phyloP scores from a whole-genome alignment of 2,888 invertebrate species.

The Thera obeliscata region DNA sequence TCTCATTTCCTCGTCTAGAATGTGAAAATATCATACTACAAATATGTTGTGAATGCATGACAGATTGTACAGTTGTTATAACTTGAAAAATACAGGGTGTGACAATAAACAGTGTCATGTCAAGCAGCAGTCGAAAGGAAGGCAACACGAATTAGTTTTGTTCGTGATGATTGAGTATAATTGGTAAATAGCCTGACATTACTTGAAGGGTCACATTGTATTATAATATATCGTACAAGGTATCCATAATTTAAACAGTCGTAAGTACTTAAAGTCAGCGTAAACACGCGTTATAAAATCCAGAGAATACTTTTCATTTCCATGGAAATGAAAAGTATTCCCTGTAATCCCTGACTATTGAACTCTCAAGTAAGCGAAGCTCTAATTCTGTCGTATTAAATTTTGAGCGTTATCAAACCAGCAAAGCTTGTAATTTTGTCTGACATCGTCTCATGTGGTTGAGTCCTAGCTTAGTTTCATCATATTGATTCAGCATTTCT shows the following conservation, averaged over 20 bases:
- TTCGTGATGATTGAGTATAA: too few relatives aligned
- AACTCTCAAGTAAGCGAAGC: constrained; percentile 1
- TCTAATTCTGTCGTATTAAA: constrained; percentile 4
- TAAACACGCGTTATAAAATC: too few relatives aligned
- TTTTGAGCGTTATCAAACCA: constrained; percentile 2
- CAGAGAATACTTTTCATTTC: too few relatives aligned
- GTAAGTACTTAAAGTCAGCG: too few relatives aligned
- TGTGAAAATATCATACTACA: constrained; percentile 11
- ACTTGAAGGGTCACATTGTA: too few relatives aligned
- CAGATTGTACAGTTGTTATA: neutral
- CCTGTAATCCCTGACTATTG: neutral
- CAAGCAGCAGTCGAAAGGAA: too few relatives aligned
- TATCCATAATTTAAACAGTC: too few relatives aligned
- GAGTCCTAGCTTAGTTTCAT: constrained; percentile 16
- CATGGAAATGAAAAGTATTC: too few relatives aligned
- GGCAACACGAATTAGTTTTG: too few relatives aligned
- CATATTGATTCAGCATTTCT: constrained; percentile 34
- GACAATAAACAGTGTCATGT: neutral
- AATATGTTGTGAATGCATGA: neutral
- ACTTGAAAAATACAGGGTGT: neutral
- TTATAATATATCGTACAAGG: too few relatives aligned
- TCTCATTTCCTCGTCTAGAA: constrained; percentile 38
- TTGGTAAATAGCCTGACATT: too few relatives aligned
- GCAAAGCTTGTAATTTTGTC: constrained; percentile 15
- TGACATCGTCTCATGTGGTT: constrained; percentile 3